Evolutionary conservation across 2,113 vertebrate species (phyloP).

Genomic region (Eulemur rufifrons): DNA sequence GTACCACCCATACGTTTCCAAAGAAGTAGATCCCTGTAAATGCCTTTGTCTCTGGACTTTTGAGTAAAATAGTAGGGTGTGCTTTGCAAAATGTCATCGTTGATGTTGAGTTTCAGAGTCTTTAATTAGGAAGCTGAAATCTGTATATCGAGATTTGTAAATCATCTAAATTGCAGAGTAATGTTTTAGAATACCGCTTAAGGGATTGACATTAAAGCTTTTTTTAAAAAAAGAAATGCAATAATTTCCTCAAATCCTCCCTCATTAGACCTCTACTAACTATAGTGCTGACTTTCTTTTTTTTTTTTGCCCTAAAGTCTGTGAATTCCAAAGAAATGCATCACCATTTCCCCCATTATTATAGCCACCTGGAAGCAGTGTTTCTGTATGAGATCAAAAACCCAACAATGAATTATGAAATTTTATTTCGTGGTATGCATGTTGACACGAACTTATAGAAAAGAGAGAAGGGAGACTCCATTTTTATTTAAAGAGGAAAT

Average conservation of each 20-base stretch:
- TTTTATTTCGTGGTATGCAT: slow-evolving; percentile 17
- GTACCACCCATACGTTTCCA: slow-evolving; percentile 15
- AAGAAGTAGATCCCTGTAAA: slow-evolving; percentile 55
- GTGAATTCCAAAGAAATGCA: slow-evolving; percentile 76
- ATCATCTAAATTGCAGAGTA: slow-evolving; percentile 67
- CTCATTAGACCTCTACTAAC: slow-evolving; percentile 71
- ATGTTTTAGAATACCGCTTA: slow-evolving; percentile 67
- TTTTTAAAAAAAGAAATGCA: slow-evolving; percentile 66
- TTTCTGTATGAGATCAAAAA: slow-evolving; percentile 51
- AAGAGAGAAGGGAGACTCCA: neutral
- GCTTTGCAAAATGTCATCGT: slow-evolving; percentile 57
- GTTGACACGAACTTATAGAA: slow-evolving; percentile 16
- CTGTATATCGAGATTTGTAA: slow-evolving; percentile 67
- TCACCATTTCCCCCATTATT: slow-evolving; percentile 62
- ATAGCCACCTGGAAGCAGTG: slow-evolving; percentile 73
- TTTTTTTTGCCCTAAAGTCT: slow-evolving; percentile 48
- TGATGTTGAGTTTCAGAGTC: slow-evolving; percentile 65
- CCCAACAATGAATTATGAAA: slow-evolving; percentile 40
- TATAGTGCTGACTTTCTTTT: slow-evolving; percentile 66
- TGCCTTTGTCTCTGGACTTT: slow-evolving; percentile 62
- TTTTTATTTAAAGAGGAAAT: slow-evolving; percentile 45
- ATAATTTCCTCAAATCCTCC: slow-evolving; percentile 70
- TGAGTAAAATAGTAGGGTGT: slow-evolving; percentile 64
- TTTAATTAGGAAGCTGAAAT: slow-evolving; percentile 75
- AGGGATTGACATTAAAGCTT: slow-evolving; percentile 67